Evolutionary conservation across 2,797 vertebrate species (phyloP).

Genomic region (Typhlichthys subterraneus): DNA sequence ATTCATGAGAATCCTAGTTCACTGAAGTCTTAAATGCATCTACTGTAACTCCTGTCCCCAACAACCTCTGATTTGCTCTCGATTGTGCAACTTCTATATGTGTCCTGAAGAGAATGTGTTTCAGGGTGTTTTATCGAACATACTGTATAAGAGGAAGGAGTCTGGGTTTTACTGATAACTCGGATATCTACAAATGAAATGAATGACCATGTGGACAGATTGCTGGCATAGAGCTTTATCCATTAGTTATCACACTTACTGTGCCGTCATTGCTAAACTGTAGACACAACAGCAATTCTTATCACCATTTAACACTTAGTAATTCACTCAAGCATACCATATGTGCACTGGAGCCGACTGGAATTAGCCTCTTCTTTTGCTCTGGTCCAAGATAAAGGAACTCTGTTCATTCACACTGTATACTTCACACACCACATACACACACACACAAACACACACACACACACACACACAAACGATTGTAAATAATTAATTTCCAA

Average conservation of each 20-base stretch:
- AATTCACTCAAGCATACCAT: not conserved
- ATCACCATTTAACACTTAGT: constrained; percentile 1
- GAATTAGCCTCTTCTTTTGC: not conserved
- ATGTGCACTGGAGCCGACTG: not conserved
- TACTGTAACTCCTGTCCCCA: not conserved
- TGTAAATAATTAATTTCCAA: too few relatives aligned
- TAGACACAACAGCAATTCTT: not conserved
- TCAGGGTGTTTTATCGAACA: constrained; percentile 1
- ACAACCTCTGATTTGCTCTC: not conserved
- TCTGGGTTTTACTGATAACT: constrained; percentile 1
- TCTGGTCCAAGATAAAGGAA: not conserved
- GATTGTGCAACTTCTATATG: not conserved
- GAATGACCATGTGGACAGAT: constrained; percentile 1
- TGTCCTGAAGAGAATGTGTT: not conserved
- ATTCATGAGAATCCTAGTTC: not conserved
- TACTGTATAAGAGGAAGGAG: not conserved
- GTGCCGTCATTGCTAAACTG: not conserved
- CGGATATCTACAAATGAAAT: not conserved
- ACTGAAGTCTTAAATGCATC: not conserved
- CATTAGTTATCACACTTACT: not conserved
- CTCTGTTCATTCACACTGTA: not conserved
- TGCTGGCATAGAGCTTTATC: constrained; percentile 1
- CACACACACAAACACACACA: not conserved
- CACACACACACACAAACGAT: not conserved
- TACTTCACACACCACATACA: not conserved